Conservation (phyloP, 2,888 invertebrate species). For the Lamproptera curius region DNA sequence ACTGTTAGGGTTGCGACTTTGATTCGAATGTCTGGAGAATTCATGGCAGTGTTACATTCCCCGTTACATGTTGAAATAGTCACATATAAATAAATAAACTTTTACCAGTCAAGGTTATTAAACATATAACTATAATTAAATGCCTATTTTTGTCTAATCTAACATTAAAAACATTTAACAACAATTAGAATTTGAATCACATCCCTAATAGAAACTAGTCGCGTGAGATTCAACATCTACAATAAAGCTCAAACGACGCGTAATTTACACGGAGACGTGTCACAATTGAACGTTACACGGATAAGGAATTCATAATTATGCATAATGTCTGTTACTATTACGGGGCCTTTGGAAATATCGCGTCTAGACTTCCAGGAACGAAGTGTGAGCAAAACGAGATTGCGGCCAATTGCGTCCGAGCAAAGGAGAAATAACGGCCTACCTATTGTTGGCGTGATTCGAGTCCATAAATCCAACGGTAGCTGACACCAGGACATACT, state of each 20-base stretch:
- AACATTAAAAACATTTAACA: too few relatives aligned
- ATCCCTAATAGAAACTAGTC: too few relatives aligned
- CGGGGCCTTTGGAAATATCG: slow-evolving; percentile 60
- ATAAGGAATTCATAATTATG: slow-evolving; percentile 35
- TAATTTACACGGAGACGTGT: slow-evolving; percentile 8
- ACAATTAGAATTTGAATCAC: too few relatives aligned
- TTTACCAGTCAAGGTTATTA: too few relatives aligned
- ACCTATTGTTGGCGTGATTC: slow-evolving; percentile 73
- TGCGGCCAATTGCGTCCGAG: slow-evolving; percentile 37
- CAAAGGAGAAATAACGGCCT: slow-evolving; percentile 33
- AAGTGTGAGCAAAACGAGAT: slow-evolving; percentile 57
- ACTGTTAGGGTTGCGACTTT: slow-evolving; percentile 36
- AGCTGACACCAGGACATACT: slow-evolving; percentile 45
- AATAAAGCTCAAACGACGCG: slow-evolving; percentile 1
- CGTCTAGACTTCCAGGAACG: slow-evolving; percentile 72
- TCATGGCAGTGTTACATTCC: background rate
- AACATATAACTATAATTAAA: too few relatives aligned
- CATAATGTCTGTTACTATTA: slow-evolving; percentile 46
- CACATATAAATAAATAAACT: too few relatives aligned
- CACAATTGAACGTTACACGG: slow-evolving; percentile 9
- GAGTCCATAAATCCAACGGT: slow-evolving; percentile 54
- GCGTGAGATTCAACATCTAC: slow-evolving; percentile 4
- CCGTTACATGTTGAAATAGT: background rate
- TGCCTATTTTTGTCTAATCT: too few relatives aligned
- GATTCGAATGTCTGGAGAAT: slow-evolving; percentile 15